Conservation (phyloP, 2,888 invertebrate species). For the Pheosia tremula region DNA sequence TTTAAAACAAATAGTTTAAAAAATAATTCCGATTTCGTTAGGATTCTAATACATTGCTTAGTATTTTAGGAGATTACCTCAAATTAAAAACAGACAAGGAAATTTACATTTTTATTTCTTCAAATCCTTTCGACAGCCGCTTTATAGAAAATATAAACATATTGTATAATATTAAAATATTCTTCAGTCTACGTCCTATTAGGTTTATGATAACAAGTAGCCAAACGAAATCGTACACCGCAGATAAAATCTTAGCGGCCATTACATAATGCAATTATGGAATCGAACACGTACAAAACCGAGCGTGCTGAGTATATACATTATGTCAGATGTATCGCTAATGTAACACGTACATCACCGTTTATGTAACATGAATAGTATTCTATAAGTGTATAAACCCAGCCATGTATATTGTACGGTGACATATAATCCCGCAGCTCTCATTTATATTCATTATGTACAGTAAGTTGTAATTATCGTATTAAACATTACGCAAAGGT, state of each 20-base stretch:
- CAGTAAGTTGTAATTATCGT: conserved; percentile 57
- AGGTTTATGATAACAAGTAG: conserved; percentile 2
- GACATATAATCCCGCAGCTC: conserved; percentile 29
- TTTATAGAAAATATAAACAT: too few relatives aligned
- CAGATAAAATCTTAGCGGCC: conserved; percentile 29
- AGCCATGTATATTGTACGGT: conserved; percentile 17
- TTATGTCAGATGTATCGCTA: conserved; percentile 23
- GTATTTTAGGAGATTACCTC: too few relatives aligned
- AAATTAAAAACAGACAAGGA: too few relatives aligned
- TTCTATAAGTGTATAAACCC: neutral
- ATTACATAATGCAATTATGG: conserved; percentile 38
- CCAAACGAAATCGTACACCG: conserved; percentile 23
- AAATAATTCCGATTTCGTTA: too few relatives aligned
- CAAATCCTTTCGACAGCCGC: too few relatives aligned
- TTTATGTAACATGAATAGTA: neutral
- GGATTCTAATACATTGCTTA: too few relatives aligned
- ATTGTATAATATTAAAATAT: neutral
- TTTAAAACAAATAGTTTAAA: too few relatives aligned
- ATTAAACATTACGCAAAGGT: conserved; percentile 53
- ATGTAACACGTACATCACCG: conserved; percentile 13
- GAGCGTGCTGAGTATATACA: conserved; percentile 26
- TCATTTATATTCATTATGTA: conserved; percentile 61
- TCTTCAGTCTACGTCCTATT: neutral
- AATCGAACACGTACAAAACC: conserved; percentile 30
- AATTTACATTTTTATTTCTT: too few relatives aligned